These are phyloP conservation scores for Acronicta alni DNA, from an alignment of 2,888 invertebrate species.

Conservation along the genomic window DNA sequence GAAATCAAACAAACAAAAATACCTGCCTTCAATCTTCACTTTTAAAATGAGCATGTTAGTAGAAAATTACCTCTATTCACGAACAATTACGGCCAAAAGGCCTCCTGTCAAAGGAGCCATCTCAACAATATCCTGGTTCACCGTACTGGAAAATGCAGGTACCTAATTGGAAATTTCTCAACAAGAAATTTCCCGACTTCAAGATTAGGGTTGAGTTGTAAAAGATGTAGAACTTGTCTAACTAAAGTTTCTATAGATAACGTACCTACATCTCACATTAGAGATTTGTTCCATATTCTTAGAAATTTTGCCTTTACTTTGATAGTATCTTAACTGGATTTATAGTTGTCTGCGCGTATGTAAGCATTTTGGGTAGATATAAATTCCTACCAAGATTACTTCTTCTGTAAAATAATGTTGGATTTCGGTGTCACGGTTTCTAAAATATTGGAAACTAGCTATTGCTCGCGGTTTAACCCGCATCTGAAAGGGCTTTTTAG, in stretches of 20 bases:
- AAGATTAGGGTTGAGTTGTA: constrained; percentile 34
- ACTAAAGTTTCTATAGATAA: constrained; percentile 41
- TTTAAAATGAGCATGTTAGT: neutral
- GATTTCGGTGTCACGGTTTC: too few relatives aligned
- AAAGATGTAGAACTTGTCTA: constrained; percentile 4
- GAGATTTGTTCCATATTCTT: constrained; percentile 13
- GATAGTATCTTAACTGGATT: constrained; percentile 7
- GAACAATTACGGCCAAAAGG: neutral
- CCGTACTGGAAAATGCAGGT: constrained; percentile 6
- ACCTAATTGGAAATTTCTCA: constrained; percentile 24
- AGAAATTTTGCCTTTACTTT: neutral
- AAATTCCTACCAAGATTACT: too few relatives aligned
- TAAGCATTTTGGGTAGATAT: neutral
- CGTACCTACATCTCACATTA: neutral
- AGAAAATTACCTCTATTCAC: neutral
- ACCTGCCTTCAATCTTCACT: too few relatives aligned
- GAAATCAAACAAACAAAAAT: too few relatives aligned
- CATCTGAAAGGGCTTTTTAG: too few relatives aligned
- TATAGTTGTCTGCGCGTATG: constrained; percentile 3
- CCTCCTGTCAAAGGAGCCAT: neutral
- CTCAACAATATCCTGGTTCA: constrained; percentile 3
- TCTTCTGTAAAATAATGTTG: too few relatives aligned
- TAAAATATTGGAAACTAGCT: too few relatives aligned
- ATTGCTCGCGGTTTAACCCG: too few relatives aligned
- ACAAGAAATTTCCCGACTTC: constrained; percentile 5